Evolutionary conservation across 2,113 vertebrate genomes (phyloP), one percentile per base, ranked within the genome.

Genomic region (Hydrochoerus hydrochaeris): DNA sequence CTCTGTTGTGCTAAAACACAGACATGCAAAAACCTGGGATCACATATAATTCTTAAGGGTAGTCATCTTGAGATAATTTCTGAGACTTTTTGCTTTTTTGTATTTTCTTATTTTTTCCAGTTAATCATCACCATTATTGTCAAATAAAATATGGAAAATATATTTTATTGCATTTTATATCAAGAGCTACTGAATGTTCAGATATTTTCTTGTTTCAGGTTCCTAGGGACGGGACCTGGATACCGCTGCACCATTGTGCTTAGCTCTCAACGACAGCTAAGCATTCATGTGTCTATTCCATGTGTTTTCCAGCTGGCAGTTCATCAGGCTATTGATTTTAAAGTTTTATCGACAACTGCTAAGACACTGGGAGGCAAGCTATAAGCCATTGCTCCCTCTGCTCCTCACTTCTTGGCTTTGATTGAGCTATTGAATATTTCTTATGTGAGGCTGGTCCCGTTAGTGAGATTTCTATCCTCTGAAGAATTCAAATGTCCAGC

Each of bases 251-350:
- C 2, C 20, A 81, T 67, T 77, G 54, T 44, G 85, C 84, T 85
- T 80, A 81, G 90, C 67, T 97, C 94, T 57, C 73, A 60, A 4
- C 69, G 93, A 97, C 95, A 96, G 95, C n/a, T n/a, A n/a, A n/a
- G n/a, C n/a, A n/a, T n/a, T n/a, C 93, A 62, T 93, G 57, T 81
- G 44, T 97, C 78, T 82, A 46, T 84, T 96, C 97, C 89, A 93
- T 94, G 97, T 97, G 75, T 87, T 85, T 97, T 97, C 75, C 95
- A 46, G 88, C 87, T 89, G 54, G 80, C 94, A 97, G 95, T 95
- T 98, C 97, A 98, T 98, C 98, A 98, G 96, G 94, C 92, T 96
- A 98, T 97, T 98, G 98, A 98, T 99, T 98, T 97, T 98, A 98
- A 98, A 98, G 98, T 97, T 98, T 98, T 98, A 98, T 98, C 82